Evolutionary conservation across 2,888 invertebrate species (phyloP), one percentile per base, ranked within the genome.

Genomic region (Trachelus tabidus): DNA sequence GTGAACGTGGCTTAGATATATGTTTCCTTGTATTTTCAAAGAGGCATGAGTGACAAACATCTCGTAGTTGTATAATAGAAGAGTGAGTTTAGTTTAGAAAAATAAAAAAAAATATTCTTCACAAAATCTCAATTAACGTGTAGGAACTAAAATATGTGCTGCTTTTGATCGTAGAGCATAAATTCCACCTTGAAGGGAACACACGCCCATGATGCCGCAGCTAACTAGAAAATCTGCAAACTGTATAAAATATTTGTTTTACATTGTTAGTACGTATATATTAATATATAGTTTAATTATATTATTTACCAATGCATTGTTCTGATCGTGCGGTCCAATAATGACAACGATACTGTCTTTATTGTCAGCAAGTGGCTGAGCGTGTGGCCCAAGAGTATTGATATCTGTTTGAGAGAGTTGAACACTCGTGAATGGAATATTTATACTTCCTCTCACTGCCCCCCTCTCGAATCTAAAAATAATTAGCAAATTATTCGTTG

Each of bases 121-220:
- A 15, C 15, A 30, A 71, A 33, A 34, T 71, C 31, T 34, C 12
- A 34, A 30, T 73, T 78, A 76, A 73, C 89, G 89, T 3, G 85
- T 79, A 75, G 88, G 84, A 79, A 89, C 84, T 80, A 92, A 92
- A 37, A 95, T 91, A 6, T 94, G 94, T 0, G 96, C 95, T 76
- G 94, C 93, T 82, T 95, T 94, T 4, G 94, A 92, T 80, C 94
- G 93, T 75, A 98, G 92, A n/a, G 96, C 94, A 83, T 96, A 94
- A 85, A 98, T 96, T 73, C 98, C 98, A 77, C 96, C 96, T 92
- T 98, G 97, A 23, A 98, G 93, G 23, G 96, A 94, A 90, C 98
- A 97, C 9, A 98, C 97, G 87, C 95, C 94, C 0, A 94, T 93
- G 77, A 97, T 95, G 77, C 94, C 94, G 88, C 97, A 96, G 81